A percentile compares a stretch with the other conserved stretches of the same genome.
Evolutionary conservation across 2,113 vertebrate genomes (phyloP).

Genomic region (Panthera uncia): DNA sequence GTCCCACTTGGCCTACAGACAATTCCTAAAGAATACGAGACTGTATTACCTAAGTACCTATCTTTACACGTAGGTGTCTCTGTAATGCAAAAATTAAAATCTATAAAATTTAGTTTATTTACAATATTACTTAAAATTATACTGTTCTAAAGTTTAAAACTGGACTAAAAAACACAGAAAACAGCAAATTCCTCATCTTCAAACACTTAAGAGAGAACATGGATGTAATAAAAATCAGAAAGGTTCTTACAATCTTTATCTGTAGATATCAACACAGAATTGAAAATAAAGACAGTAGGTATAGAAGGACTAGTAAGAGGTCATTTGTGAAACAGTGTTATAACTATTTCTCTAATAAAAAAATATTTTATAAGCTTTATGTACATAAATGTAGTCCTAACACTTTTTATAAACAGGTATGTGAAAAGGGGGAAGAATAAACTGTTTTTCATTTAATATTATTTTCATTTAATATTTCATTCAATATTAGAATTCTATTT

Average conservation of each 20-base stretch:
- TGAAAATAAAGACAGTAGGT: conserved; percentile 11
- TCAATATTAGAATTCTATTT: conserved; percentile 19
- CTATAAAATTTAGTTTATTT: not conserved
- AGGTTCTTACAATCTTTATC: not conserved
- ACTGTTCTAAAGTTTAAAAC: conserved; percentile 33
- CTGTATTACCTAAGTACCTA: not conserved
- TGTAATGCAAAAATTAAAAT: conserved; percentile 5
- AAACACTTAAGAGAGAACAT: not conserved
- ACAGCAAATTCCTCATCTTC: not conserved
- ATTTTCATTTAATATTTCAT: not conserved
- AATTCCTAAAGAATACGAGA: conserved; percentile 36
- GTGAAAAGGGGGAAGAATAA: conserved; percentile 12
- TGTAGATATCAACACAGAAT: not conserved
- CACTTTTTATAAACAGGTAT: conserved; percentile 31
- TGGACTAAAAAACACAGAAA: conserved; percentile 25
- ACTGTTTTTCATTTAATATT: conserved; percentile 8
- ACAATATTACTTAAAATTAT: conserved; percentile 31
- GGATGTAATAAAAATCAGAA: not conserved
- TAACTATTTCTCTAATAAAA: conserved; percentile 57
- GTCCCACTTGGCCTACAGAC: not conserved
- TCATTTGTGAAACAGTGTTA: not conserved
- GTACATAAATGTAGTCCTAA: not conserved
- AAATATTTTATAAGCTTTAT: not conserved
- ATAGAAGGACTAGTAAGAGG: not conserved
- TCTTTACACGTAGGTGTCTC: not conserved